Percentiles rank a stretch among this genome's conserved stretches.
phyloP scores from a whole-genome alignment of 2,797 vertebrate species.

The Benthosema pterotum region DNA sequence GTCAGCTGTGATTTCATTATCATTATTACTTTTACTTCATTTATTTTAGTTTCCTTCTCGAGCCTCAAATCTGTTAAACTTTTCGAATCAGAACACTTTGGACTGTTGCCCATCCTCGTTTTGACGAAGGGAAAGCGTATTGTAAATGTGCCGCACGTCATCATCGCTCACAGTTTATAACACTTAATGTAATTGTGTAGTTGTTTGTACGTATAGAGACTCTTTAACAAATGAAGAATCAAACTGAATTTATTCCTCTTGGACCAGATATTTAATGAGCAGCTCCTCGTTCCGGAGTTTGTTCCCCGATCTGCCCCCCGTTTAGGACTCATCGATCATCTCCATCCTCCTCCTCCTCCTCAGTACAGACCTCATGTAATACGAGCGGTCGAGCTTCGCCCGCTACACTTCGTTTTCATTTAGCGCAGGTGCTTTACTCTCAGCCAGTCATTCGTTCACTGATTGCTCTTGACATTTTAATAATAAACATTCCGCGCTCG shows the following conservation, averaged over 20 bases:
- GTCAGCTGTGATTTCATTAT: too few relatives aligned
- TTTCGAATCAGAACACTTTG: too few relatives aligned
- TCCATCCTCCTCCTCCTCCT: constrained; percentile 23
- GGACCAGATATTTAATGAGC: constrained; percentile 34
- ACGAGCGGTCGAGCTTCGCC: not conserved
- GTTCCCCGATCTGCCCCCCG: constrained; percentile 13
- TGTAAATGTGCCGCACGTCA: too few relatives aligned
- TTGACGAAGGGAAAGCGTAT: too few relatives aligned
- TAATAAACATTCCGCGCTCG: constrained; percentile 70
- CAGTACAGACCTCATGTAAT: constrained; percentile 62
- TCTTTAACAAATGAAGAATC: too few relatives aligned
- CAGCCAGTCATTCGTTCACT: constrained; percentile 65
- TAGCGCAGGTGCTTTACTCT: constrained; percentile 69
- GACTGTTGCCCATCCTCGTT: too few relatives aligned
- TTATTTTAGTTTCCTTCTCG: too few relatives aligned
- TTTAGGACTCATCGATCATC: constrained; percentile 41
- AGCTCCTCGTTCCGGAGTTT: constrained; percentile 43
- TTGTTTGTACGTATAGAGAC: too few relatives aligned
- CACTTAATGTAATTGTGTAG: too few relatives aligned
- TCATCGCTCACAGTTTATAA: too few relatives aligned
- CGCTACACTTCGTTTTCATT: constrained; percentile 76
- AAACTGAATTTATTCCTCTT: not conserved
- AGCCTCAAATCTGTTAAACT: too few relatives aligned
- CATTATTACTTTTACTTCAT: too few relatives aligned
- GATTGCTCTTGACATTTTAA: constrained; percentile 83